Conservation (phyloP, 2,113 vertebrate genomes). For the Dasyurus viverrinus region DNA sequence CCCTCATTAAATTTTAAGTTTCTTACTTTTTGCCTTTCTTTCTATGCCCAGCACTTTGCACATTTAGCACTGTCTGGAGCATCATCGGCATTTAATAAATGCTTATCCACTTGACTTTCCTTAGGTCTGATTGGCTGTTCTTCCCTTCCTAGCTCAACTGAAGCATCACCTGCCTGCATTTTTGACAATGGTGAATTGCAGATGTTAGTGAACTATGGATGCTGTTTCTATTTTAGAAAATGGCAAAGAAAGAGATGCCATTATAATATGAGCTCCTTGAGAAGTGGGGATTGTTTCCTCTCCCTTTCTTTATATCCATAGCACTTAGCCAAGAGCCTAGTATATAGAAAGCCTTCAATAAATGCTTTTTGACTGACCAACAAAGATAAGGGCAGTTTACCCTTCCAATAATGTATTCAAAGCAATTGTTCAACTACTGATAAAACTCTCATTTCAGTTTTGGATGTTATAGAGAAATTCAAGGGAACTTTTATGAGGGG, state of each 20-base stretch:
- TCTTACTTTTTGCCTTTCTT: not conserved
- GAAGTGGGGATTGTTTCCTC: not conserved
- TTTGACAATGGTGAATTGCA: not conserved
- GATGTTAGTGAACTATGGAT: not conserved
- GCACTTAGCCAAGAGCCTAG: not conserved
- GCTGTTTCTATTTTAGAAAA: not conserved
- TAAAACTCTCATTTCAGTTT: constrained; percentile 11
- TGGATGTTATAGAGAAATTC: not conserved
- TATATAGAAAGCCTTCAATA: not conserved
- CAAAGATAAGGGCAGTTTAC: not conserved
- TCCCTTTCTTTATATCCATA: not conserved
- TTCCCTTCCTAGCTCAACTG: not conserved
- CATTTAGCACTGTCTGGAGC: not conserved
- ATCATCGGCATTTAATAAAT: not conserved
- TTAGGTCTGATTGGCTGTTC: not conserved
- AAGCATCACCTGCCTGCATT: not conserved
- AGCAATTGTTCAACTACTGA: not conserved
- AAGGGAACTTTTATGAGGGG: not conserved
- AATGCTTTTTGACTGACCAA: not conserved
- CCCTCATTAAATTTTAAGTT: not conserved
- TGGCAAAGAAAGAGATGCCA: not conserved
- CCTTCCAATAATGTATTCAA: not conserved
- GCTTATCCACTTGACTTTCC: not conserved
- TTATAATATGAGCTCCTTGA: not conserved
- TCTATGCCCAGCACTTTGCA: not conserved